Base-by-base conservation (phyloP, 2,888 invertebrate species). In the Ormyrus labotus region DNA sequence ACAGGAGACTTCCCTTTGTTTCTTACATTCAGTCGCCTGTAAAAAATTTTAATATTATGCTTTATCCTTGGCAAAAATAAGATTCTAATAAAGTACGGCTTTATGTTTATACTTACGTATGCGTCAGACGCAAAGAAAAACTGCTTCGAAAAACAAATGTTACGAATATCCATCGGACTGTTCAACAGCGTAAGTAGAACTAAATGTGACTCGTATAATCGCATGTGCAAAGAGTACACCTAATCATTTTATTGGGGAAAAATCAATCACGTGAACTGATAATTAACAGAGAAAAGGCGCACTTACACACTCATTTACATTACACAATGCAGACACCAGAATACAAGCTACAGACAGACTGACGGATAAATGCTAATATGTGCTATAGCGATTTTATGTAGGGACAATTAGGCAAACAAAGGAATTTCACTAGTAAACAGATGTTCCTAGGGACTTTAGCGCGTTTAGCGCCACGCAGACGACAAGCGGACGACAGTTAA, bases 211-310 rank as follows among this genome's bases (percentile, higher is more conserved):
- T 68, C 60, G 51, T 70, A 9, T 61, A 10, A 8, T 5, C 57
- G 11, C 6, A 19, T 69, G 5, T 72, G 65, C 58, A 48, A 58
- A 3, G 57, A n/a, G 48, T 19, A 11, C 19, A 61, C 55, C 65
- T 51, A 61, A 19, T 77, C 71, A 58, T 77, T 68, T 68, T 53
- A 53, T 74, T 64, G 47, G 50, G 19, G 8, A 47, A 78, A 78
- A 69, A 70, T 34, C 34, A 60, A 70, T 80, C 80, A 80, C 75
- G 80, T 80, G 75, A 80, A 80, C 53, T 70, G 80, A 80, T 74
- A 80, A 19, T 19, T 19, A 80, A 74, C 64, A 75, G 47, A 63
- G 45, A 68, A 73, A 71, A 65, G 10, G 2, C 19, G 19, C 19
- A 63, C 65, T 19, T 60, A 53, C 45, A 47, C n/a, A 58, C 19